Percentiles rank a stretch among this genome's conserved stretches.
Evolutionary conservation across 2,888 invertebrate genomes (phyloP).

Genomic region (Gisinianus flammeolus): DNA sequence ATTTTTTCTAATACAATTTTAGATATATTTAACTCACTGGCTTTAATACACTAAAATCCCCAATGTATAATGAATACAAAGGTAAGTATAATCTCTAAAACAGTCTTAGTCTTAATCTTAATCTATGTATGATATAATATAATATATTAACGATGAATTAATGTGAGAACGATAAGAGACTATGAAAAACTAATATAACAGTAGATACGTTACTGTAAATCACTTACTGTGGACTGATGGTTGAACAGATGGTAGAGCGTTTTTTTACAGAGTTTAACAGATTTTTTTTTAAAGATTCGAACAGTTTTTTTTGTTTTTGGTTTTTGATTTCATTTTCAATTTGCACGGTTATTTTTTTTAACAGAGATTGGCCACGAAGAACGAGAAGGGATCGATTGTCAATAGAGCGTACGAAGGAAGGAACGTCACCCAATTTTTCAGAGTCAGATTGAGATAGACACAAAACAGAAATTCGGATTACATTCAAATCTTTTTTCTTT

Average conservation of each 20-base stretch:
- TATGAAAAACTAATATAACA: too few species aligned
- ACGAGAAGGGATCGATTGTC: conserved; percentile 23
- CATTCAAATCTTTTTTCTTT: background rate
- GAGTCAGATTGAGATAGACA: conserved; percentile 18
- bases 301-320: background rate
- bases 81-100: too few species aligned
- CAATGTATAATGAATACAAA: too few species aligned
- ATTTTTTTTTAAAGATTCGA: conserved; percentile 15
- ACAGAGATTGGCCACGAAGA: conserved; percentile 17
- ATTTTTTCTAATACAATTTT: too few species aligned
- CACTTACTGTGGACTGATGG: conserved; percentile 42
- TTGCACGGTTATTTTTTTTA: conserved; percentile 4
- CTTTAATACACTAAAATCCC: too few species aligned
- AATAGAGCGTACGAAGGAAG: conserved; percentile 36
- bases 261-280: conserved; percentile 11
- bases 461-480: conserved; percentile 26
- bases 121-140: too few species aligned
- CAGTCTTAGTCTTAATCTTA: too few species aligned
- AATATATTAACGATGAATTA: too few species aligned
- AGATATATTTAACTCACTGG: too few species aligned
- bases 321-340: background rate
- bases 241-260: conserved; percentile 19
- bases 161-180: too few species aligned
- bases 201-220: conserved; percentile 13
- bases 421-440: conserved; percentile 39